Evolutionary conservation across 2,113 vertebrate genomes (phyloP), one percentile per base, ranked within the genome.

Genomic region (Hemicordylus capensis): DNA sequence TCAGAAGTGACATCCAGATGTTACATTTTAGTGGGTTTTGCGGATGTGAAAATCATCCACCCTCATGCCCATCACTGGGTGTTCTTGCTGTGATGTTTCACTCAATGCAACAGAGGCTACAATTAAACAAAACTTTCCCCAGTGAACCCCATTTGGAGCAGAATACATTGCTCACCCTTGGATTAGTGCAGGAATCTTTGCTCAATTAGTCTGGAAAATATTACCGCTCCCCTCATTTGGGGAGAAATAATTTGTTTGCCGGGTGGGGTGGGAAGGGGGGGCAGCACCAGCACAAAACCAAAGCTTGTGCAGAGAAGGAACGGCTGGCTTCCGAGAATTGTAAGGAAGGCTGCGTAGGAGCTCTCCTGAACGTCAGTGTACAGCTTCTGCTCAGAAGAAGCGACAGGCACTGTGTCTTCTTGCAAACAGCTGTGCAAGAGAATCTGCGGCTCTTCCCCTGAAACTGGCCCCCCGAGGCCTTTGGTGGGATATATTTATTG

Each of bases 321-420:
- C 92, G 91, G 93, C 84, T 83, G 42, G 15, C 84, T 91, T 83
- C 10, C n/a, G n/a, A n/a, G n/a, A n/a, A 46, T 17, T 28, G 90
- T 95, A 94, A 94, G 93, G 91, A 88, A 87, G 90, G 94, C 94
- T 94, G 96, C 96, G n/a, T n/a, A n/a, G n/a, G n/a, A n/a, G n/a
- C n/a, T n/a, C n/a, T n/a, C n/a, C n/a, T n/a, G n/a, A n/a, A n/a
- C 76, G 90, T 91, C 95, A 95, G 96, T 93, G 91, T 91, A 92
- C 96, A 95, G 91, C 87, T 64, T 92, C 93, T 95, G 95, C 73
- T 64, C 91, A 89, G 91, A 93, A 93, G 94, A 95, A 94, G 95
- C 95, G 96, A 93, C 89, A 95, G 89, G 93, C 94, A 96, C 93
- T 39, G 17, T 79, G 94, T 90, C 94, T 94, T 92, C 93, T 92